Percentiles rank a stretch among this genome's conserved stretches.
Evolutionary conservation across 2,113 vertebrate species (phyloP).

Genomic region (Falcunculus frontatus): DNA sequence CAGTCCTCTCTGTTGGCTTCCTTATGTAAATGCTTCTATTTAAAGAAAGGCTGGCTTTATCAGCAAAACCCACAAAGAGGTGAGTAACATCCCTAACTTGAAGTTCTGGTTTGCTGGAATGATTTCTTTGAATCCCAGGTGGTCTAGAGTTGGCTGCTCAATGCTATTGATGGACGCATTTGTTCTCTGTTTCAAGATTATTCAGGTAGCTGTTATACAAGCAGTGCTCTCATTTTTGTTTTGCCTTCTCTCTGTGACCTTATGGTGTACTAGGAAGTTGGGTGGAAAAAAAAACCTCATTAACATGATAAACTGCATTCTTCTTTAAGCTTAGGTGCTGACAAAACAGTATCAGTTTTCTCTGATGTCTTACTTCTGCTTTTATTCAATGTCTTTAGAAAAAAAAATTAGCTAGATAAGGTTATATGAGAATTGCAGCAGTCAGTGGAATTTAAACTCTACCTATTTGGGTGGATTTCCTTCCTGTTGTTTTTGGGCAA

Average conservation of each 20-base stretch:
- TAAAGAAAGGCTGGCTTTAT: background rate
- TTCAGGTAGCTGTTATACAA: background rate
- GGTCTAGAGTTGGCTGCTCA: background rate
- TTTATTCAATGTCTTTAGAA: background rate
- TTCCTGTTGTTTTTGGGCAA: background rate
- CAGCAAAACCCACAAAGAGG: background rate
- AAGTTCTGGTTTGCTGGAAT: background rate
- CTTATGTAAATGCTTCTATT: background rate
- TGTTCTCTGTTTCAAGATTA: background rate
- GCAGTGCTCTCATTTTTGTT: background rate
- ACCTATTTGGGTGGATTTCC: background rate
- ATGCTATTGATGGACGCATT: background rate
- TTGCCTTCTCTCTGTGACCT: background rate
- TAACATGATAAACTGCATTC: background rate
- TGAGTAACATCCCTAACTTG: background rate
- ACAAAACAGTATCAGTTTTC: background rate
- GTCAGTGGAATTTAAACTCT: background rate
- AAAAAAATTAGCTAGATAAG: background rate
- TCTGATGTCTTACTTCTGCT: background rate
- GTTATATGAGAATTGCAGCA: background rate
- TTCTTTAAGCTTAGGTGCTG: background rate
- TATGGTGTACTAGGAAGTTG: background rate
- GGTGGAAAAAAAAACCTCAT: background rate
- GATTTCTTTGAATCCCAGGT: background rate
- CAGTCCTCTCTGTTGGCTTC: accelerated